Conservation (phyloP, 1,140 invertebrate genomes). For the Drosophila mojavensis region DNA sequence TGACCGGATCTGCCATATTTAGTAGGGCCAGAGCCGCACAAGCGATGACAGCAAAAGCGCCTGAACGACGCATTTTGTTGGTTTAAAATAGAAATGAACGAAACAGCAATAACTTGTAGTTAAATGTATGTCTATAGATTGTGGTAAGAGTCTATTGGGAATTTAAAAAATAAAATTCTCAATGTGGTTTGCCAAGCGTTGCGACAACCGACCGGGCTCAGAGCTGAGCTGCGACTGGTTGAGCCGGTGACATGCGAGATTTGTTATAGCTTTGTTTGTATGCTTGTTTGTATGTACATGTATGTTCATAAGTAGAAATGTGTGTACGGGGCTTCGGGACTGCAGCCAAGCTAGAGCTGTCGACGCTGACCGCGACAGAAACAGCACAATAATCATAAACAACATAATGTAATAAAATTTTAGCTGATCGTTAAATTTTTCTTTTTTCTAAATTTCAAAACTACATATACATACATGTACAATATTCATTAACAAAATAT, state of each 20-base stretch:
- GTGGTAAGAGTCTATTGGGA: neutral
- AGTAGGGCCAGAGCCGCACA: conserved; percentile 51
- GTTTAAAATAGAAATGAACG: conserved; percentile 21
- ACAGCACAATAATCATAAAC: conserved; percentile 18
- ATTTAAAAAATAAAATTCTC: neutral
- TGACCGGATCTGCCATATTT: conserved; percentile 63
- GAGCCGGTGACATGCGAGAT: conserved; percentile 48
- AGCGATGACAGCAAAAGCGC: conserved; percentile 56
- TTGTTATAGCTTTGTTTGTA: conserved; percentile 49
- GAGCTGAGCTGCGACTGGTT: conserved; percentile 71
- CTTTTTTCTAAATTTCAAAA: neutral
- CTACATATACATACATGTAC: neutral
- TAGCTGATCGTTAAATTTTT: conserved; percentile 57
- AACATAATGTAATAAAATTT: conserved; percentile 36
- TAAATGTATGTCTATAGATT: conserved; percentile 24
- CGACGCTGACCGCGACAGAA: too few relatives aligned
- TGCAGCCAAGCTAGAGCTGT: conserved; percentile 19
- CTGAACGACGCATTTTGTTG: conserved; percentile 70
- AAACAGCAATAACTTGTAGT: conserved; percentile 38
- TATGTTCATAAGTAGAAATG: neutral
- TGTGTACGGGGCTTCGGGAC: conserved; percentile 23
- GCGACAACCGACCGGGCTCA: conserved; percentile 58
- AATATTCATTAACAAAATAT: neutral
- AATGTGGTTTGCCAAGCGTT: conserved; percentile 41
- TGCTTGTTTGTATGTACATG: neutral